Percentiles rank a stretch among this genome's conserved stretches.
Evolutionary conservation across 2,888 invertebrate genomes (phyloP).

Genomic region (Eristalinus sepulchralis): DNA sequence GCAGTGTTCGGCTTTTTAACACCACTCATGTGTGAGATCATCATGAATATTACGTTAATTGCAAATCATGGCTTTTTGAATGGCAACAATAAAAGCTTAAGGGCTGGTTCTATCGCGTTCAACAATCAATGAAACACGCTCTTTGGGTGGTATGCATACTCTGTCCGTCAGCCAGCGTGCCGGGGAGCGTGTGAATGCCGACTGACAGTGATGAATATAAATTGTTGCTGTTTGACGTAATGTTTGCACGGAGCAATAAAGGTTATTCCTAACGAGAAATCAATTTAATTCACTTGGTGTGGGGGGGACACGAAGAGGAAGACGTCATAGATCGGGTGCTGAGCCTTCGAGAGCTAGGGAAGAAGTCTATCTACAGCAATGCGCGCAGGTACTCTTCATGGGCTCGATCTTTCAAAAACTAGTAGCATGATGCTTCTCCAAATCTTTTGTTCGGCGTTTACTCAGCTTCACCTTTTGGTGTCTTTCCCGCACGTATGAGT

Average conservation of each 20-base stretch:
- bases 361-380: too few relatives aligned
- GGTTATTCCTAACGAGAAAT: neutral
- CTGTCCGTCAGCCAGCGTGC: slow-evolving; percentile 2
- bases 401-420: too few relatives aligned
- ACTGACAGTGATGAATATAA: slow-evolving; percentile 63
- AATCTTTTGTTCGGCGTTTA: too few relatives aligned
- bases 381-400: too few relatives aligned
- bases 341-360: too few relatives aligned
- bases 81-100: slow-evolving; percentile 68
- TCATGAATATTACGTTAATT: slow-evolving; percentile 80
- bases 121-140: slow-evolving; percentile 57
- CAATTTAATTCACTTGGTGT: too few relatives aligned
- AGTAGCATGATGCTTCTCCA: too few relatives aligned
- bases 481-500: too few relatives aligned
- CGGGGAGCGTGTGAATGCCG: slow-evolving; percentile 31
- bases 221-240: slow-evolving; percentile 44
- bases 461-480: too few relatives aligned
- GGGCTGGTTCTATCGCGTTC: slow-evolving; percentile 47
- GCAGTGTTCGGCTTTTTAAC: slow-evolving; percentile 71
- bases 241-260: slow-evolving; percentile 1
- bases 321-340: too few relatives aligned
- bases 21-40: slow-evolving; percentile 80
- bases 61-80: slow-evolving; percentile 77
- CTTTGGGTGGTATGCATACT: slow-evolving; percentile 18
- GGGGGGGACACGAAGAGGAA: too few relatives aligned